phyloP scores from a whole-genome alignment of 2,797 vertebrate species.

The Emys orbicularis region DNA sequence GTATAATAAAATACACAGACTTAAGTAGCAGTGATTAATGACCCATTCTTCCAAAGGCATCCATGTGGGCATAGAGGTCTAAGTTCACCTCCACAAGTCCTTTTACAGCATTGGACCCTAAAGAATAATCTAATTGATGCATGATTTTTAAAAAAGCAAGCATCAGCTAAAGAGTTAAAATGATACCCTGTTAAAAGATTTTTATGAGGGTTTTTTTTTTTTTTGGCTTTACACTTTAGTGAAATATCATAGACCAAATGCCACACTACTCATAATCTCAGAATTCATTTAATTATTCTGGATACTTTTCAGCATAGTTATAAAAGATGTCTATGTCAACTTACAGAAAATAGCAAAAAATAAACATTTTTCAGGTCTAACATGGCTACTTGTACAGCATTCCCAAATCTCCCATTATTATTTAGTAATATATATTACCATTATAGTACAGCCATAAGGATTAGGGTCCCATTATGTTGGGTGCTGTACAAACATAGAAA shows the following conservation, averaged over 20 bases:
- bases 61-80: not conserved
- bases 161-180: constrained; percentile 1
- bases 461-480: not conserved
- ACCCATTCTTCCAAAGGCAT: not conserved
- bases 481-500: not conserved
- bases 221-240: not conserved
- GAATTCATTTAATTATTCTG: not conserved
- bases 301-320: not conserved
- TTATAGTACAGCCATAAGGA: not conserved
- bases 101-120: not conserved
- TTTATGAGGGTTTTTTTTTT: too few relatives aligned
- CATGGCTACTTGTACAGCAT: not conserved
- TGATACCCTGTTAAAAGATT: too few relatives aligned
- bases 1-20: not conserved
- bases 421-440: not conserved
- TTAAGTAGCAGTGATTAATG: not conserved
- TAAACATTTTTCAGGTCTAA: not conserved
- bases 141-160: not conserved
- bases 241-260: not conserved
- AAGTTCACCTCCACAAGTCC: not conserved
- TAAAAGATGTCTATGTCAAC: not conserved
- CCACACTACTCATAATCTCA: not conserved
- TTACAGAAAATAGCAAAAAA: not conserved
- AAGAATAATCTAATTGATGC: not conserved
- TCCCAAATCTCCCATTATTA: not conserved